Evolutionary conservation across 2,113 vertebrate species (phyloP).

Genomic region (Sinocyclocheilus anophthalmus): DNA sequence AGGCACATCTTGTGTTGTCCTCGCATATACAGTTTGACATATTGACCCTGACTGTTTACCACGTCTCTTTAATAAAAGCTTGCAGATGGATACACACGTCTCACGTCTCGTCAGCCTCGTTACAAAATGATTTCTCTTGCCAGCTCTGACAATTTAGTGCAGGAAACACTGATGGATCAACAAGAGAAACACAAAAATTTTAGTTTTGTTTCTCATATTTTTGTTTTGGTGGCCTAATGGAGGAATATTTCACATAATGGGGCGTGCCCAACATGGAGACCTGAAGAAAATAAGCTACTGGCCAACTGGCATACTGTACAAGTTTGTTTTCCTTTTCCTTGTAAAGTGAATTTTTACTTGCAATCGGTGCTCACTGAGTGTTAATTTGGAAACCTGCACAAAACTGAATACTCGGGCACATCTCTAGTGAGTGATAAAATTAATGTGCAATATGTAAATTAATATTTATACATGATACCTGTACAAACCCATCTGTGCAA

Average conservation of each 20-base stretch:
- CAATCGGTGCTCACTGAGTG: neutral
- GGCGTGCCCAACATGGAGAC: neutral
- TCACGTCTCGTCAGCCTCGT: too few species aligned
- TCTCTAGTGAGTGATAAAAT: neutral
- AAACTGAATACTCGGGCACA: neutral
- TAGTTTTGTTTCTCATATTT: neutral
- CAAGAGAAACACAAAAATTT: too few species aligned
- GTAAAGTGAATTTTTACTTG: neutral
- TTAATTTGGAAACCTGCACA: neutral
- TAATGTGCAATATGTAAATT: neutral
- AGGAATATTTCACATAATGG: neutral
- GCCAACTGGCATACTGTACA: neutral
- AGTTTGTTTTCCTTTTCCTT: neutral
- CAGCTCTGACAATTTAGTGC: too few species aligned
- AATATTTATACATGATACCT: constrained; percentile 1
- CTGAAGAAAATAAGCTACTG: neutral
- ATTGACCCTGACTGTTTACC: too few species aligned
- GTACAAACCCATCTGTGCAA: neutral
- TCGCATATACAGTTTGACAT: too few species aligned
- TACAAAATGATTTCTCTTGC: too few species aligned
- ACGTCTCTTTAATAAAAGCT: too few species aligned
- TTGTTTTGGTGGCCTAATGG: neutral
- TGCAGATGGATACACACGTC: too few species aligned
- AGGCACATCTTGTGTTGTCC: too few species aligned
- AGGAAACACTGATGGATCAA: too few species aligned